Evolutionary conservation across 2,888 invertebrate species (phyloP).

Genomic region (Heliconius ethilla): DNA sequence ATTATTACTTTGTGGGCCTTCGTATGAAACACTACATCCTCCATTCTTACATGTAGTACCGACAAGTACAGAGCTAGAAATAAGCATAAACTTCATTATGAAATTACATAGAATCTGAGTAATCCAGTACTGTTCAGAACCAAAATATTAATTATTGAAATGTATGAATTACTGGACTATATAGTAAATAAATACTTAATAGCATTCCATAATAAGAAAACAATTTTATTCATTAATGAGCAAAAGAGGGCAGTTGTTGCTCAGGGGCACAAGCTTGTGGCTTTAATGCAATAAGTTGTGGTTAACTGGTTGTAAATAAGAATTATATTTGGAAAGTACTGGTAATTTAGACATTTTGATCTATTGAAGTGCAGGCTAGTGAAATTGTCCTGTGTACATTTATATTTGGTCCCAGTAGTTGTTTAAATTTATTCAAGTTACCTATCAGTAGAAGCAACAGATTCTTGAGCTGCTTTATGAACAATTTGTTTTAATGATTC

Average conservation of each 20-base stretch:
- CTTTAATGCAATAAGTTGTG: too few relatives aligned
- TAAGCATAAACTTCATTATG: background rate
- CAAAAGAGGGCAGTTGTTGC: too few relatives aligned
- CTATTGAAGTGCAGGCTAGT: background rate
- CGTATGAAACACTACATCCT: constrained; percentile 88
- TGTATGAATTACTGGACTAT: too few relatives aligned
- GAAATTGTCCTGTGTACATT: background rate
- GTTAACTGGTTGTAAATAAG: too few relatives aligned
- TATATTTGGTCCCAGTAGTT: background rate
- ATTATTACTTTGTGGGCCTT: constrained; percentile 83
- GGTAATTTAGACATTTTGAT: too few relatives aligned
- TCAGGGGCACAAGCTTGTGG: too few relatives aligned
- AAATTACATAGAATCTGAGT: background rate
- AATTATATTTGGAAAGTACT: too few relatives aligned
- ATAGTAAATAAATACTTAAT: too few relatives aligned
- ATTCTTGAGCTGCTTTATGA: constrained; percentile 57
- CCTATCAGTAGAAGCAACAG: constrained; percentile 58
- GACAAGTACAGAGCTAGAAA: constrained; percentile 53
- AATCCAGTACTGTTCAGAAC: background rate
- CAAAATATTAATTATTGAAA: background rate
- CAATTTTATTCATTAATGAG: too few relatives aligned
- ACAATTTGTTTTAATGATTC: constrained; percentile 83
- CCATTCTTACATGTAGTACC: constrained; percentile 94
- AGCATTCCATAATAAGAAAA: too few relatives aligned
- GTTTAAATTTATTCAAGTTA: constrained; percentile 45